A percentile compares a stretch with the other conserved stretches of the same genome.
Conservation (phyloP, 2,113 vertebrate genomes). For the Otolemur garnettii region DNA sequence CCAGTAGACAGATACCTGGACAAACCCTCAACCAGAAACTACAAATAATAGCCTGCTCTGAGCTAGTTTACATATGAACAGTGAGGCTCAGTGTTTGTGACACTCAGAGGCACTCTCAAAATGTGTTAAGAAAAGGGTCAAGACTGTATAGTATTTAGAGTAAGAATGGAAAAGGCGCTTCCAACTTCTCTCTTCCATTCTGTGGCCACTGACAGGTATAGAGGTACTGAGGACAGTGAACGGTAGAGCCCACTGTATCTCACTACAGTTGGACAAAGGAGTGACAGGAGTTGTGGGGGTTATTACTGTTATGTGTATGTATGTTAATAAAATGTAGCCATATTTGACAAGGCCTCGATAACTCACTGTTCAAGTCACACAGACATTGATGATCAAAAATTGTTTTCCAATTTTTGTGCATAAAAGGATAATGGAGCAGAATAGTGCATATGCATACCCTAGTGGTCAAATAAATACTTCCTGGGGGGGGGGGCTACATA, state of each 20-base stretch:
- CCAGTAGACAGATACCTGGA: conserved; percentile 88
- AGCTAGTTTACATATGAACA: conserved; percentile 57
- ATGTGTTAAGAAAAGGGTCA: background rate
- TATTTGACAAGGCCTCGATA: background rate
- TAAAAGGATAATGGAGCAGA: background rate
- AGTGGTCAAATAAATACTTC: background rate
- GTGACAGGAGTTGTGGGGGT: background rate
- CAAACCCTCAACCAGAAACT: conserved; percentile 88
- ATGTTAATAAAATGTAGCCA: background rate
- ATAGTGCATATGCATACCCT: background rate
- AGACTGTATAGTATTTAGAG: rapidly evolving
- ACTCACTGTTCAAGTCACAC: background rate
- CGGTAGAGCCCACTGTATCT: rapidly evolving
- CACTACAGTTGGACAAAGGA: background rate
- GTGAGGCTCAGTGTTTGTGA: conserved; percentile 74
- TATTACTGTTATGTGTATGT: background rate
- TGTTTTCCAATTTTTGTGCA: background rate
- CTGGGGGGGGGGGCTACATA: background rate
- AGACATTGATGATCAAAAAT: background rate
- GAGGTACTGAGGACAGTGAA: rapidly evolving
- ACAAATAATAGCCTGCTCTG: conserved; percentile 81
- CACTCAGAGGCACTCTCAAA: conserved; percentile 52
- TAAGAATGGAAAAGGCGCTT: background rate
- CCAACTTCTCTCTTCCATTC: background rate
- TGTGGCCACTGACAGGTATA: background rate